These are phyloP conservation scores for Neoaliturus tenellus DNA, from an alignment of 2,888 invertebrate genomes.

Conservation along the genomic window DNA sequence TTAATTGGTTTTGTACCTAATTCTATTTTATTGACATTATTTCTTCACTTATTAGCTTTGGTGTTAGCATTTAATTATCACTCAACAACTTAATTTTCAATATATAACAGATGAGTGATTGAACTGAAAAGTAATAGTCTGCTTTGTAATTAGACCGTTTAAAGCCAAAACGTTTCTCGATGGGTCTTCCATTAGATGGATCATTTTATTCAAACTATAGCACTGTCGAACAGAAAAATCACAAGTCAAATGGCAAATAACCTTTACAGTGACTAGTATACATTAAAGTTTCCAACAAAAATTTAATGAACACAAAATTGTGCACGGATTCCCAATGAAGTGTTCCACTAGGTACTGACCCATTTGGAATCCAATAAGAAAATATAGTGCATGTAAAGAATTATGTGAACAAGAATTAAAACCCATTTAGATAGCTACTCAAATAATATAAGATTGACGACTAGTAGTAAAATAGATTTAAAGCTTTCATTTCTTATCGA, in stretches of 20 bases:
- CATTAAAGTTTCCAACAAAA: not conserved
- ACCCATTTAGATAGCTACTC: not conserved
- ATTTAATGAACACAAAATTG: conserved; percentile 3
- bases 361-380: not conserved
- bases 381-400: not conserved
- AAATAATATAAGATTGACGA: not conserved
- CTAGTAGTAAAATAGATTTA: not conserved
- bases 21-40: too few relatives aligned
- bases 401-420: not conserved
- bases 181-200: not conserved
- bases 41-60: too few relatives aligned
- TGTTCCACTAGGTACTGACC: not conserved
- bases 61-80: too few relatives aligned
- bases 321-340: not conserved
- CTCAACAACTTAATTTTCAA: too few relatives aligned
- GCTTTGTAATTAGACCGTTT: not conserved
- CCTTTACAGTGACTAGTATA: conserved; percentile 9
- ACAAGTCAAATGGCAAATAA: not conserved
- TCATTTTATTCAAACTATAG: not conserved
- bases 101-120: too few relatives aligned
- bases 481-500: conserved; percentile 79
- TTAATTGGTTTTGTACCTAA: too few relatives aligned
- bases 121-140: too few relatives aligned
- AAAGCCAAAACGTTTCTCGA: not conserved
- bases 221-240: not conserved